Conservation (phyloP, 2,113 vertebrate species). For the Hirundichthys speculiger region DNA sequence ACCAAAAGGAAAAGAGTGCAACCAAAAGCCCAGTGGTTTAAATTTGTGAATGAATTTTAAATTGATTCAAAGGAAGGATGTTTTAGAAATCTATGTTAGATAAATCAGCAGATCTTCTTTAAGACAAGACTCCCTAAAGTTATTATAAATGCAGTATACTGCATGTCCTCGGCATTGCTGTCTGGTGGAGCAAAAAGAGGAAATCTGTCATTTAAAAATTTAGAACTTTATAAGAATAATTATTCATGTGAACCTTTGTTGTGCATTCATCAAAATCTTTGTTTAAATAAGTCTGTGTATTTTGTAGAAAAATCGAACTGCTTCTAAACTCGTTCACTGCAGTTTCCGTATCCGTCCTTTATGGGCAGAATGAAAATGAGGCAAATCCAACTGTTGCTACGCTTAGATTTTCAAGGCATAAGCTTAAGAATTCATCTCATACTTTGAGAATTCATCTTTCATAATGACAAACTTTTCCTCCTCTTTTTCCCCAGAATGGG, state of each 20-base stretch:
- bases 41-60: background rate
- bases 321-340: no score
- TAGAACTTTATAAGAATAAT: background rate
- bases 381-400: background rate
- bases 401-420: background rate
- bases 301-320: no score
- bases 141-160: no score
- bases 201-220: background rate
- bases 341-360: no score
- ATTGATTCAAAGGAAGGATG: slow-evolving; percentile 1
- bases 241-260: no score
- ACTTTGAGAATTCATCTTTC: slow-evolving; percentile 3
- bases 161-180: no score
- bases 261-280: no score
- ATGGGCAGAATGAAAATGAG: no score
- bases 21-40: background rate
- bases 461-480: background rate
- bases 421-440: no score
- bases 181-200: no score
- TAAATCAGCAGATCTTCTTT: background rate
- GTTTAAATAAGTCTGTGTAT: background rate
- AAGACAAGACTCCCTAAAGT: no score
- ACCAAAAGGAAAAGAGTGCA: background rate
- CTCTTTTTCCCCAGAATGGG: slow-evolving; percentile 58
- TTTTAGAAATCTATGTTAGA: slow-evolving; percentile 1